Percentiles rank a stretch among this genome's conserved stretches.
Evolutionary conservation across 2,797 vertebrate genomes (phyloP).

Genomic region (Parambassis ranga): DNA sequence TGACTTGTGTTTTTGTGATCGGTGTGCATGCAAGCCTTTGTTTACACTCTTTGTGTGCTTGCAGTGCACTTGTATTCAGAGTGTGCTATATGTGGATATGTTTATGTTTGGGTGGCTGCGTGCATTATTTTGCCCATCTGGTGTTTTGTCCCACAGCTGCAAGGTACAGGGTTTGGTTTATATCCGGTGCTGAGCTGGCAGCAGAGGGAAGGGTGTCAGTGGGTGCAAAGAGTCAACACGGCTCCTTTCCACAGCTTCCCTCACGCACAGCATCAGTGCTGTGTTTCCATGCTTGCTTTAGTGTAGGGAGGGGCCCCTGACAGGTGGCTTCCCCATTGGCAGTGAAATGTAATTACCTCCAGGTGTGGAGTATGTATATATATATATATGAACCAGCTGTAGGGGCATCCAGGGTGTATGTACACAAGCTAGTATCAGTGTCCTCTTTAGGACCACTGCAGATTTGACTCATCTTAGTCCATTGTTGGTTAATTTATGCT

Average conservation of each 20-base stretch:
- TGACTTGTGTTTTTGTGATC: constrained; percentile 39
- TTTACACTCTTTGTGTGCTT: constrained; percentile 18
- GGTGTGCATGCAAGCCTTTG: constrained; percentile 42
- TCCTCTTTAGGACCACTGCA: constrained; percentile 34
- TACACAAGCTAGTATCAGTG: constrained; percentile 31
- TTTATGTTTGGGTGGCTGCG: constrained; percentile 41
- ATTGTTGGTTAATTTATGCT: constrained; percentile 31
- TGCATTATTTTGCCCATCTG: constrained; percentile 52
- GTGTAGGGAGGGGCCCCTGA: constrained; percentile 19
- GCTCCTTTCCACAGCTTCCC: constrained; percentile 26
- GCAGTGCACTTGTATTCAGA: constrained; percentile 30
- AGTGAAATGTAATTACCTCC: constrained; percentile 58
- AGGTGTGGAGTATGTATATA: constrained; percentile 26
- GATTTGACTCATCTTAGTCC: constrained; percentile 26
- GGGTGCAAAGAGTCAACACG: constrained; percentile 39
- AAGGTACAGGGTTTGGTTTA: constrained; percentile 53
- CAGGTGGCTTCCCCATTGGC: constrained; percentile 35
- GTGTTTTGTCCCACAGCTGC: constrained; percentile 55
- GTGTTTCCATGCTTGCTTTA: constrained; percentile 18
- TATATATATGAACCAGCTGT: background rate
- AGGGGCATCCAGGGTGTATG: constrained; percentile 29
- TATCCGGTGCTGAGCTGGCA: constrained; percentile 64
- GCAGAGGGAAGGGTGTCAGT: constrained; percentile 38
- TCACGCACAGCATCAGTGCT: background rate
- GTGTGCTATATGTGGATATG: constrained; percentile 5